Conservation (phyloP, 2,113 vertebrate species). For the Ardeotis arabs region DNA sequence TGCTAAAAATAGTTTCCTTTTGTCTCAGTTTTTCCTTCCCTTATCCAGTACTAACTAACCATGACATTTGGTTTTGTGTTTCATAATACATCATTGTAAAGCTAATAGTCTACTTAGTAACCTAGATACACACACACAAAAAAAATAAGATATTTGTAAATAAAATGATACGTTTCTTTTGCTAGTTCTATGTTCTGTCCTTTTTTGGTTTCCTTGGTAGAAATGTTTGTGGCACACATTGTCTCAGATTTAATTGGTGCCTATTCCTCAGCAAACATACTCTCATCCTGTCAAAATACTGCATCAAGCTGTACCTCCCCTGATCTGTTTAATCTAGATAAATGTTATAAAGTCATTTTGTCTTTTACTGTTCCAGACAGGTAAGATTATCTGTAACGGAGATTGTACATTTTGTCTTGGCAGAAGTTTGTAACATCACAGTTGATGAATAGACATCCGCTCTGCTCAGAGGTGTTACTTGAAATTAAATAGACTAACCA, state of each 20-base stretch:
- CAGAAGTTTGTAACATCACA: neutral
- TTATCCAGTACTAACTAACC: neutral
- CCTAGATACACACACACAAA: neutral
- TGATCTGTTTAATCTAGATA: constrained; percentile 64
- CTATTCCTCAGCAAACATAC: constrained; percentile 10
- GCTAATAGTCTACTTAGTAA: neutral
- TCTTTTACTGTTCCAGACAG: constrained; percentile 41
- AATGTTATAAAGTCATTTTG: constrained; percentile 43
- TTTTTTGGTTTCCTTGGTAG: constrained; percentile 53
- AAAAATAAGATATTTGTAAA: constrained; percentile 35
- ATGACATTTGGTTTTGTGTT: neutral
- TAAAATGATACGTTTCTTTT: neutral
- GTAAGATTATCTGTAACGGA: constrained; percentile 27
- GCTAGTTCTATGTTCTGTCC: neutral
- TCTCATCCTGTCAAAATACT: constrained; percentile 52
- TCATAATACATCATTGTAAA: neutral
- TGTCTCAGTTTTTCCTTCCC: constrained; percentile 31
- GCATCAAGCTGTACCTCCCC: constrained; percentile 28
- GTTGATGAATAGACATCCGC: neutral
- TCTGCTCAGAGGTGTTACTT: neutral
- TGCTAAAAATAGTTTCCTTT: constrained; percentile 25
- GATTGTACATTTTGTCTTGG: constrained; percentile 31
- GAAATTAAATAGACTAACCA: constrained; percentile 13
- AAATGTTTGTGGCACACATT: neutral
- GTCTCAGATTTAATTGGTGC: constrained; percentile 30